Base-by-base conservation (phyloP, 1,140 invertebrate species). In the Hydropsyche tenuis region DNA sequence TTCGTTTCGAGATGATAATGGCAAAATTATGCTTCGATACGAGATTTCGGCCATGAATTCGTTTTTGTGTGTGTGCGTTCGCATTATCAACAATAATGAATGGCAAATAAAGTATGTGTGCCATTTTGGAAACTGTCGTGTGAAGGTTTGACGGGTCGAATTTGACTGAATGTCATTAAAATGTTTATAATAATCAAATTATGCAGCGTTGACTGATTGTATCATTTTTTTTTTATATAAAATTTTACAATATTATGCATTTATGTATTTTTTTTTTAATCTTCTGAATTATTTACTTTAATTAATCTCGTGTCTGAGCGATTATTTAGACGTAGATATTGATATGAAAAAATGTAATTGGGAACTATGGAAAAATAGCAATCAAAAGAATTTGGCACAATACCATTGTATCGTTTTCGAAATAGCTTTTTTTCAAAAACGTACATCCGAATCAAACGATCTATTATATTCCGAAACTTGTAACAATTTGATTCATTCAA, bases 341-440 rank as follows among this genome's bases (percentile, higher is more conserved):
- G n/a, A n/a, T n/a, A n/a, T n/a, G n/a, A n/a, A n/a, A n/a, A n/a
- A n/a, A n/a, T n/a, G n/a, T n/a, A n/a, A n/a, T n/a, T n/a, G n/a
- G n/a, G n/a, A n/a, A n/a, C n/a, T n/a, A n/a, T n/a, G n/a, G n/a
- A n/a, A n/a, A n/a, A n/a, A n/a, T n/a, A n/a, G n/a, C n/a, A n/a
- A n/a, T n/a, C n/a, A n/a, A n/a, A n/a, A 18, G 51, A 53, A 53
- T 53, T 53, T 53, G 51, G 51, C 51, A 53, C 51, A n/a, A 53
- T n/a, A 6, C 20, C 51, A 53, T 18, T 2, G 11, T 4, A 22
- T n/a, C 18, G 22, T 53, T 53, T 20, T 20, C 18, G 22, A 53
- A 53, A 53, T 53, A 53, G 22, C 51, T 53, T 53, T 53, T 11
- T 53, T 20, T 53, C 7, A 20, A 20, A 18, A 53, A 20, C 20